Percentiles rank a stretch among this genome's conserved stretches.
These are phyloP conservation scores for Sinonovacula constricta DNA, from an alignment of 1,140 invertebrate genomes.

Conservation along the genomic window DNA sequence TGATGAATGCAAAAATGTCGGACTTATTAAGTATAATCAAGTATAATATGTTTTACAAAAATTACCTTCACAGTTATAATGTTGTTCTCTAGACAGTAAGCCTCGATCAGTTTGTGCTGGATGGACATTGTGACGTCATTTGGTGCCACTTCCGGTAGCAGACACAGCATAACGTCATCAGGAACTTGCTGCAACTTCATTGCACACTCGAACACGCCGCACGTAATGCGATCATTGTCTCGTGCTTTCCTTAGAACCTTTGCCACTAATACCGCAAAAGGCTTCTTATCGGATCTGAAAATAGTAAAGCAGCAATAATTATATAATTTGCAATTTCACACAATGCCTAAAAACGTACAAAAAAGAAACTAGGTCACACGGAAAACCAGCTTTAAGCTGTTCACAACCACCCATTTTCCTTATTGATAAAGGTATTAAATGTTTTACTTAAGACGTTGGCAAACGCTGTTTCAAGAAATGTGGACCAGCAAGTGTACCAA, in stretches of 20 bases:
- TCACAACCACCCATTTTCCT: background rate
- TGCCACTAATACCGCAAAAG: background rate
- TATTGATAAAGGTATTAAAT: background rate
- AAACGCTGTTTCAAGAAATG: too few relatives aligned
- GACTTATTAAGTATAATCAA: too few relatives aligned
- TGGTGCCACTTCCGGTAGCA: slow-evolving; percentile 61
- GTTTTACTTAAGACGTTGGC: too few relatives aligned
- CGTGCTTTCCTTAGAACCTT: slow-evolving; percentile 27
- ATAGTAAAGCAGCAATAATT: background rate
- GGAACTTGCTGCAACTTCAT: slow-evolving; percentile 60
- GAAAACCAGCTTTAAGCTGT: background rate
- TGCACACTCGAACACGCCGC: slow-evolving; percentile 59
- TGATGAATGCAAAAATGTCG: too few relatives aligned
- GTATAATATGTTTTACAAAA: too few relatives aligned
- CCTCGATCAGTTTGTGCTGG: slow-evolving; percentile 73
- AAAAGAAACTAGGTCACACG: background rate
- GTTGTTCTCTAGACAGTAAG: slow-evolving; percentile 76
- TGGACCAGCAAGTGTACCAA: too few relatives aligned
- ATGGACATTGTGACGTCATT: slow-evolving; percentile 69
- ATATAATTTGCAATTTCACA: background rate
- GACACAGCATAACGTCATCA: slow-evolving; percentile 73
- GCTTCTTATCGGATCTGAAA: slow-evolving; percentile 33
- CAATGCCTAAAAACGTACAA: background rate
- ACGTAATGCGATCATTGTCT: slow-evolving; percentile 48
- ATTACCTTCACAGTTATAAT: slow-evolving; percentile 70